These are phyloP conservation scores for Leptinotarsa tumamoca DNA, from an alignment of 2,888 invertebrate species.

Conservation along the genomic window DNA sequence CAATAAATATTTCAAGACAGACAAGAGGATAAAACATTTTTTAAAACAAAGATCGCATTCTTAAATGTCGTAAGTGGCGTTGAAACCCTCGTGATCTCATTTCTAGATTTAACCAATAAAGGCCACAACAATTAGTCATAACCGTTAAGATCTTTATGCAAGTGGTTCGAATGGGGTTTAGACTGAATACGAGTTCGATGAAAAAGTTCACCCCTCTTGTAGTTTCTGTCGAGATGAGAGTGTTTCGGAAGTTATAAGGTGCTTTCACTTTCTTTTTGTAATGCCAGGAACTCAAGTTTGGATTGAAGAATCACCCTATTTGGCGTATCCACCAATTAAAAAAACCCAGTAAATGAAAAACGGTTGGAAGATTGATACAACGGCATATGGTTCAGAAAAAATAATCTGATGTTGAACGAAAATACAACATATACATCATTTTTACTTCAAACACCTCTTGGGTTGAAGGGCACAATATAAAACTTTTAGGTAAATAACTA, in stretches of 20 bases:
- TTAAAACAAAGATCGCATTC: conserved; percentile 52
- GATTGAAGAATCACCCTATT: background rate
- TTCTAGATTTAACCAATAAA: conserved; percentile 37
- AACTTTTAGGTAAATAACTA: too few species aligned
- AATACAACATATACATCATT: too few species aligned
- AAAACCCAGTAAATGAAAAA: background rate
- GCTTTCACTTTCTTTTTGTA: conserved; percentile 12
- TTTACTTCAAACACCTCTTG: too few species aligned
- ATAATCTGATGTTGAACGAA: too few species aligned
- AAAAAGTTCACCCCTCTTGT: conserved; percentile 15
- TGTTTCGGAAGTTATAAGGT: conserved; percentile 20
- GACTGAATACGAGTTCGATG: conserved; percentile 6
- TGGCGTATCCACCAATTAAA: conserved; percentile 2
- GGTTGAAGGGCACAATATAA: too few species aligned
- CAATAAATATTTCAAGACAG: conserved; percentile 57
- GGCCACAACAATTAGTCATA: conserved; percentile 37
- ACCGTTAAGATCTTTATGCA: conserved; percentile 39
- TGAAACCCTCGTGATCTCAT: conserved; percentile 39
- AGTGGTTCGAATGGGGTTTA: conserved; percentile 22
- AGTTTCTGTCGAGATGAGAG: conserved; percentile 11
- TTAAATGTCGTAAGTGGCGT: conserved; percentile 25
- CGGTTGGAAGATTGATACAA: background rate
- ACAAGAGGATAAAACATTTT: conserved; percentile 52
- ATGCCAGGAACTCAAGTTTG: background rate
- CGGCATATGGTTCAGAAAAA: too few species aligned